A percentile compares a stretch with the other conserved stretches of the same genome.
These are phyloP conservation scores for Synanthedon tipuliformis DNA, from an alignment of 2,888 invertebrate species.

Conservation along the genomic window DNA sequence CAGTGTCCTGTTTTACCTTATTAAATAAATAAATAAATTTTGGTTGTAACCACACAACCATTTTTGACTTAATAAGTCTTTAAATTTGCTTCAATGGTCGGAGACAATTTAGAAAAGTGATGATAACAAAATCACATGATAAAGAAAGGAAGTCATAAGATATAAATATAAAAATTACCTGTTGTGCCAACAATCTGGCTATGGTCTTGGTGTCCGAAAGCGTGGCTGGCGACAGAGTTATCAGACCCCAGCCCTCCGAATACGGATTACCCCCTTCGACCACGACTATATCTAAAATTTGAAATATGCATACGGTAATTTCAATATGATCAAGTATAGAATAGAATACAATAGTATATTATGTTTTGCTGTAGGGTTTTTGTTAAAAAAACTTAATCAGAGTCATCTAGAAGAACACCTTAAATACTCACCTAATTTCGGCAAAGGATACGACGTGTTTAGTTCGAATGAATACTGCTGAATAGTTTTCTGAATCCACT, in stretches of 20 bases:
- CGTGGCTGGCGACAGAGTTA: conserved; percentile 45
- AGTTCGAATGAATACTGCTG: conserved; percentile 84
- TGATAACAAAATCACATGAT: too few species aligned
- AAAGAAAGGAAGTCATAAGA: too few species aligned
- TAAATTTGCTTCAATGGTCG: too few species aligned
- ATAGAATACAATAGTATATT: too few species aligned
- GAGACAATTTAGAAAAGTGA: too few species aligned
- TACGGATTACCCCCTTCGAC: conserved; percentile 77
- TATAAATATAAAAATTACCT: conserved; percentile 49
- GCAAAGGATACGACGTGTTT: conserved; percentile 82
- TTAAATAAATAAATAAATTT: too few species aligned
- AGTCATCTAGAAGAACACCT: too few species aligned
- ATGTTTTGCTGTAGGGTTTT: background rate
- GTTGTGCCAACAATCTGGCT: conserved; percentile 75
- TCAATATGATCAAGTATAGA: too few species aligned
- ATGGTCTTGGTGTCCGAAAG: conserved; percentile 53
- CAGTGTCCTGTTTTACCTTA: too few species aligned
- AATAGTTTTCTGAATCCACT: conserved; percentile 81
- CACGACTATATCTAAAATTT: conserved; percentile 73
- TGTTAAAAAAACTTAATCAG: background rate
- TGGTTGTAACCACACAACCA: too few species aligned
- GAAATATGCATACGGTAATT: too few species aligned
- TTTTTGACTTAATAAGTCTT: too few species aligned
- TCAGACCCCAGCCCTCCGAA: conserved; percentile 87
- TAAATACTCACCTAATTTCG: conserved; percentile 77